Percentiles rank a stretch among this genome's conserved stretches.
phyloP scores from a whole-genome alignment of 2,888 invertebrate species.

The Zelleria hepariella region DNA sequence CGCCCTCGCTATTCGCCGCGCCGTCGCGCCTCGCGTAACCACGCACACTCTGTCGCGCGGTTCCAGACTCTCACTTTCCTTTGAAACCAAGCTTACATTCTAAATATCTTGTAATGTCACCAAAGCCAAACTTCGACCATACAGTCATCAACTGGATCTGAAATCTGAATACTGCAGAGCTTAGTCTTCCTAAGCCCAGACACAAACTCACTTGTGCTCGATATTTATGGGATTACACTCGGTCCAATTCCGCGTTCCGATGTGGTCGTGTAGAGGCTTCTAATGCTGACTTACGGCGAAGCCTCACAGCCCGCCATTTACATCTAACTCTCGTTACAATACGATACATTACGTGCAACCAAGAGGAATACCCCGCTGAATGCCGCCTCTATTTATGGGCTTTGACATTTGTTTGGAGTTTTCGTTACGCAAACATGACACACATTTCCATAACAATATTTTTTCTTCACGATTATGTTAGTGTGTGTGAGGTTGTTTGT shows the following conservation, averaged over 20 bases:
- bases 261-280: slow-evolving; percentile 8
- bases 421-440: background rate
- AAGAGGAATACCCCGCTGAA: slow-evolving; percentile 16
- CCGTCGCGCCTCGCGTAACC: slow-evolving; percentile 10
- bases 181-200: background rate
- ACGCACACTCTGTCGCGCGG: slow-evolving; percentile 21
- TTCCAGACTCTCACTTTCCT: background rate
- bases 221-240: background rate
- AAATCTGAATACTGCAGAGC: background rate
- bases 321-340: slow-evolving; percentile 32
- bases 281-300: slow-evolving; percentile 22
- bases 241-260: background rate
- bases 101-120: background rate
- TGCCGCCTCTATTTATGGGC: slow-evolving; percentile 7
- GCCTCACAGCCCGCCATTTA: slow-evolving; percentile 25
- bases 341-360: slow-evolving; percentile 16
- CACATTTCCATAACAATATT: background rate
- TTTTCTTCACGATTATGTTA: background rate
- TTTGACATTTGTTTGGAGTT: background rate
- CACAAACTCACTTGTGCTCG: background rate
- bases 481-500: background rate
- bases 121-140: background rate
- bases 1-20: slow-evolving; percentile 20
- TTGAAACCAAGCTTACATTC: background rate
- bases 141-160: no score